These are phyloP conservation scores for Hemitrygon akajei DNA, from an alignment of 2,797 vertebrate species.

Conservation along the genomic window DNA sequence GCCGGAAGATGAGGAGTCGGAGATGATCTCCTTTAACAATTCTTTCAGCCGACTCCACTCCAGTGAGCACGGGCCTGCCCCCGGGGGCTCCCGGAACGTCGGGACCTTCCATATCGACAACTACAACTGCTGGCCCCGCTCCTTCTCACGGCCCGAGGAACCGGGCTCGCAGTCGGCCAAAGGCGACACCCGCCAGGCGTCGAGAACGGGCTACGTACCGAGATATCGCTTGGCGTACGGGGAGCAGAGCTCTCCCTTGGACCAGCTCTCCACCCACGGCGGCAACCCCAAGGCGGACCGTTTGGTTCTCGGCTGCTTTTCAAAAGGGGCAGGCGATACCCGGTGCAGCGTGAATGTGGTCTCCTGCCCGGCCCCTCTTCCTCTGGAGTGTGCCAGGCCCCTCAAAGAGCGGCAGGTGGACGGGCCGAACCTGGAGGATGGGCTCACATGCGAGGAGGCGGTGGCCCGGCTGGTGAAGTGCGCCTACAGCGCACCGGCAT, in stretches of 20 bases:
- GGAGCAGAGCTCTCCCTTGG: no score
- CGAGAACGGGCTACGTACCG: neutral
- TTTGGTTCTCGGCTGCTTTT: neutral
- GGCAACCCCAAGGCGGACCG: neutral
- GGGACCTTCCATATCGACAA: no score
- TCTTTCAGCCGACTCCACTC: neutral
- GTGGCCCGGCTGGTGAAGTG: neutral
- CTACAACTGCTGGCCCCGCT: neutral
- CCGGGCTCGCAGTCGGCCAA: neutral
- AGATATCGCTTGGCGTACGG: no score
- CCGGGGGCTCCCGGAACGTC: neutral
- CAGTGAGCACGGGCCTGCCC: rapidly evolving
- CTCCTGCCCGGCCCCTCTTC: no score
- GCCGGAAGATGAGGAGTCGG: neutral
- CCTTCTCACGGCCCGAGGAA: neutral
- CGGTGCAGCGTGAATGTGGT: neutral
- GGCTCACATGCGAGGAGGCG: neutral
- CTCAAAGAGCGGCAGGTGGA: no score
- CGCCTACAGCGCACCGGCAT: neutral
- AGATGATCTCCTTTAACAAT: neutral
- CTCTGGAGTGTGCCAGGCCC: no score
- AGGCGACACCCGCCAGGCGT: neutral
- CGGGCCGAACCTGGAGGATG: neutral
- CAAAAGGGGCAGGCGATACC: neutral
- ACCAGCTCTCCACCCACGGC: neutral